phyloP scores from a whole-genome alignment of 2,888 invertebrate genomes.

The Coenonympha glycerion region DNA sequence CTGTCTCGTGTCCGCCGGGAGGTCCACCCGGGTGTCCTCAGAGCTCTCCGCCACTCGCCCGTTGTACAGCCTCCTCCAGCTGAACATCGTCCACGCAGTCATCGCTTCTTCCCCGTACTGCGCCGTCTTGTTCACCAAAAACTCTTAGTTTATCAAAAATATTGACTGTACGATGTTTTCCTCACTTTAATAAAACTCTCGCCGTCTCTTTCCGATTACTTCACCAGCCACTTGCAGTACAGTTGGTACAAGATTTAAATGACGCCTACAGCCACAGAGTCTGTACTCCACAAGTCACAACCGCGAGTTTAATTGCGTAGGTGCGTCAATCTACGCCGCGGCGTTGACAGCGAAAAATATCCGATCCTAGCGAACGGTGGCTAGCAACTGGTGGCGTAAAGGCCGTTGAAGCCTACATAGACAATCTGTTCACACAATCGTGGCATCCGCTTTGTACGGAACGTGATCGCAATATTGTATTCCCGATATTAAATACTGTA shows the following conservation, averaged over 20 bases:
- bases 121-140: conserved; percentile 53
- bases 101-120: conserved; percentile 71
- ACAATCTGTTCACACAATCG: conserved; percentile 59
- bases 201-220: not conserved
- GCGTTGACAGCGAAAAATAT: conserved; percentile 33
- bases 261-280: not conserved
- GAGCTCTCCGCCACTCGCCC: conserved; percentile 47
- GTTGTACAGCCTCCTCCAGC: conserved; percentile 66
- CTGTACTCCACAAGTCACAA: conserved; percentile 2
- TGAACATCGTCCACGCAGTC: conserved; percentile 74
- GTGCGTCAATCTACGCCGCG: not conserved
- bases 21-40: conserved; percentile 54
- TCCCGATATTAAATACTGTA: conserved; percentile 39
- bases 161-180: not conserved
- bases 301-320: not conserved
- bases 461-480: conserved; percentile 56
- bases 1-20: conserved; percentile 67
- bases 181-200: not conserved
- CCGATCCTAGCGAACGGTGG: conserved; percentile 51
- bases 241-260: not conserved
- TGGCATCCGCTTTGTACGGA: conserved; percentile 62
- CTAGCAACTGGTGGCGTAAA: conserved; percentile 50
- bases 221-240: not conserved
- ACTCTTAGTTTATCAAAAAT: conserved; percentile 1
- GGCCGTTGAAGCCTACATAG: conserved; percentile 47